Percentiles rank a stretch among this genome's conserved stretches.
These are phyloP conservation scores for Muntiacus reevesi DNA, from an alignment of 2,113 vertebrate genomes.

Conservation along the genomic window DNA sequence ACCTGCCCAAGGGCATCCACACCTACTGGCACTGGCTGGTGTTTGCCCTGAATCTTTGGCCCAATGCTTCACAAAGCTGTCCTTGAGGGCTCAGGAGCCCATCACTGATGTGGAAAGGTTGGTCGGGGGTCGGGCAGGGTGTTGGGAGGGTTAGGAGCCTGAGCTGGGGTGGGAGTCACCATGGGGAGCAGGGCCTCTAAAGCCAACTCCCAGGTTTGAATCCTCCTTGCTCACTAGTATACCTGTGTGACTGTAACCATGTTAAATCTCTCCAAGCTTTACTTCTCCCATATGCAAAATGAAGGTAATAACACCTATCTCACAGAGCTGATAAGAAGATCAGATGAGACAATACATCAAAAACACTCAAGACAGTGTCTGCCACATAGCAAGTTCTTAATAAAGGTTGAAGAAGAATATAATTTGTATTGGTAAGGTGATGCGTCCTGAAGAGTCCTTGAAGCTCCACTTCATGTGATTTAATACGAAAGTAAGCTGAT, in stretches of 20 bases:
- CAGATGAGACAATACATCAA: neutral
- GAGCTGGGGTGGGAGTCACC: neutral
- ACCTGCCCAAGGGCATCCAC: neutral
- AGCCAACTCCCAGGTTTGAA: neutral
- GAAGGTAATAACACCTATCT: neutral
- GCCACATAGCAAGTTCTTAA: neutral
- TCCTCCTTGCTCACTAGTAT: neutral
- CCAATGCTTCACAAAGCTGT: neutral
- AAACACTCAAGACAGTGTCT: neutral
- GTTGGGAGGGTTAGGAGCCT: neutral
- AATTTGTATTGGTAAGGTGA: neutral
- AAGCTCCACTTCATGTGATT: neutral
- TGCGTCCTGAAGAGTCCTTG: neutral
- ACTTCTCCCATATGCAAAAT: neutral
- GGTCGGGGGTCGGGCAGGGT: fast-evolving
- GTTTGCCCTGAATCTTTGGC: neutral
- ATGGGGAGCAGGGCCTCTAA: neutral
- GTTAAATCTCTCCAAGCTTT: neutral
- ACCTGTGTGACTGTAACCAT: neutral
- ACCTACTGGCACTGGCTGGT: neutral
- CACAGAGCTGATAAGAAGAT: neutral
- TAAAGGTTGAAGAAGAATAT: neutral
- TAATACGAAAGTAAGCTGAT: neutral
- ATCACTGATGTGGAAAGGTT: neutral
- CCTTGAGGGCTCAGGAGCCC: neutral